Evolutionary conservation across 2,113 vertebrate genomes (phyloP).

Genomic region (Gasterosteus aculeatus): DNA sequence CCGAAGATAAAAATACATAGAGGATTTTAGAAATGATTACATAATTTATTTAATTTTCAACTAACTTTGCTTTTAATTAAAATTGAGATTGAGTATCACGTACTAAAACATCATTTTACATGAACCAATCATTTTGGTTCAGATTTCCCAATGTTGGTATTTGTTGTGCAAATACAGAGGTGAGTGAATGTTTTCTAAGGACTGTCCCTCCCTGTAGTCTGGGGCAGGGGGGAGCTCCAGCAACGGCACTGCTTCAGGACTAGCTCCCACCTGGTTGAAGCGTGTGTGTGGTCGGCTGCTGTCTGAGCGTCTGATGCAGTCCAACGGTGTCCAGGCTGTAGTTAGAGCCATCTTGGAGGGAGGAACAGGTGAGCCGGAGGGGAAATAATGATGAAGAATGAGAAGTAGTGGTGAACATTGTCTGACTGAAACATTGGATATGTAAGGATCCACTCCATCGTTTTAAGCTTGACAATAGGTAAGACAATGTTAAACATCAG

Average conservation of each 20-base stretch:
- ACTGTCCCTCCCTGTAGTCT: conserved; percentile 38
- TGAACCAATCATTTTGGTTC: neutral
- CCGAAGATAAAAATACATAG: too few relatives aligned
- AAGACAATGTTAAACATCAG: neutral
- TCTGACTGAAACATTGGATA: neutral
- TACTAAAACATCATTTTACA: neutral
- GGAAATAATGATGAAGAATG: neutral
- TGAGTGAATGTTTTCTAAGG: neutral
- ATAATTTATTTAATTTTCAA: too few relatives aligned
- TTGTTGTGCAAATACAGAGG: neutral
- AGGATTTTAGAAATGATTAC: too few relatives aligned
- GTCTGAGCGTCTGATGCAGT: conserved; percentile 88
- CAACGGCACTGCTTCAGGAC: conserved; percentile 40
- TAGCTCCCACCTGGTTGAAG: conserved; percentile 87
- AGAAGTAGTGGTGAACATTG: neutral
- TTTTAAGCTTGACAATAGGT: neutral
- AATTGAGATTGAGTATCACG: too few relatives aligned
- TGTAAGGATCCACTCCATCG: neutral
- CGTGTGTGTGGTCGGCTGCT: conserved; percentile 91
- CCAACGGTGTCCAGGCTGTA: conserved; percentile 89
- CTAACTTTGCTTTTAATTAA: too few relatives aligned
- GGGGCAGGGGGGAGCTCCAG: conserved; percentile 10
- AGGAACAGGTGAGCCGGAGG: conserved; percentile 79
- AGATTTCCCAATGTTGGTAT: neutral
- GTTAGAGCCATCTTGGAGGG: conserved; percentile 89